Evolutionary conservation across 2,888 invertebrate species (phyloP).

Genomic region (Drosophila phalerata): DNA sequence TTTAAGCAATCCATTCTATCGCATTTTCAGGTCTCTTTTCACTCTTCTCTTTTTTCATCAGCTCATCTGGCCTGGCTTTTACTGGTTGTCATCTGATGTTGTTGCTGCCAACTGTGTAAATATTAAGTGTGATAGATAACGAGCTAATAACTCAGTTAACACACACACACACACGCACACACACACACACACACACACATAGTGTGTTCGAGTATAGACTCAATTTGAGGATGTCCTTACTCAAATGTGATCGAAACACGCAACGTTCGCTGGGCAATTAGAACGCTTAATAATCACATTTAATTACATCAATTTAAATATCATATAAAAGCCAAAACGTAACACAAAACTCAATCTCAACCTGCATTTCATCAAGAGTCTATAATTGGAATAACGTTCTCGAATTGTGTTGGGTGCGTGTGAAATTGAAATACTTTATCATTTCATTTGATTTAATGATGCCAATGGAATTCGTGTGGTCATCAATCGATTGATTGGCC

Average conservation of each 20-base stretch:
- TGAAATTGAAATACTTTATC: slow-evolving; percentile 40
- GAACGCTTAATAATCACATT: slow-evolving; percentile 32
- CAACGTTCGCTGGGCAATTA: slow-evolving; percentile 34
- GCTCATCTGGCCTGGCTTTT: slow-evolving; percentile 28
- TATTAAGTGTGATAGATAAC: slow-evolving; percentile 76
- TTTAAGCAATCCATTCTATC: slow-evolving; percentile 70
- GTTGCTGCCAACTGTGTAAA: slow-evolving; percentile 71
- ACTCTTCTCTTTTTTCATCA: slow-evolving; percentile 1
- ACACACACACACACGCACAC: slow-evolving; percentile 37
- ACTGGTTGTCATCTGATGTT: slow-evolving; percentile 31
- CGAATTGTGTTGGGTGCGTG: slow-evolving; percentile 52
- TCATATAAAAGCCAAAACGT: slow-evolving; percentile 15
- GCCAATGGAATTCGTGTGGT: slow-evolving; percentile 38
- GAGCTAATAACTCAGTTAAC: slow-evolving; percentile 78
- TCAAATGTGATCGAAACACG: slow-evolving; percentile 14
- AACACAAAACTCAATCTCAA: slow-evolving; percentile 19
- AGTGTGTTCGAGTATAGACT: slow-evolving; percentile 13
- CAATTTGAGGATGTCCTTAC: slow-evolving; percentile 10
- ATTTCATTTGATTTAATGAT: slow-evolving; percentile 26
- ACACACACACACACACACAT: slow-evolving; percentile 43
- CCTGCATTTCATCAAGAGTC: slow-evolving; percentile 8
- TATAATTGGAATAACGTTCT: slow-evolving; percentile 58
- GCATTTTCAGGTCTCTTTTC: slow-evolving; percentile 32
- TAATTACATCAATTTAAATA: slow-evolving; percentile 57
- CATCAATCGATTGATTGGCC: slow-evolving; percentile 32